Evolutionary conservation across 2,888 invertebrate genomes (phyloP), one percentile per base, ranked within the genome.

Genomic region (Empis livida): DNA sequence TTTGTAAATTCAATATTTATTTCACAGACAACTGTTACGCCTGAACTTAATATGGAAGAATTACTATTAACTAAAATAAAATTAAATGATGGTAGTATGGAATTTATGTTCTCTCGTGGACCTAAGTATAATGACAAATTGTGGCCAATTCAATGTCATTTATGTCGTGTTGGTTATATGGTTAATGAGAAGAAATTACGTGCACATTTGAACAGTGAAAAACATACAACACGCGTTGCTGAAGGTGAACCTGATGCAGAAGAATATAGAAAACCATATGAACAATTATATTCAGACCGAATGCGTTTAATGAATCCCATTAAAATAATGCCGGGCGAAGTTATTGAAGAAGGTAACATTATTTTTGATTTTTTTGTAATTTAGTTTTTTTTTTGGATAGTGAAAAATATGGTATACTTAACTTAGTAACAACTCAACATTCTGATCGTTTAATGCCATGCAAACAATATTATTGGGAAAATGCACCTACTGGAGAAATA

Each of bases 61-160:
- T 20, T 23, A 14, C 14, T 41, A 3, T 6, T 10, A 14, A 41
- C 20, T 9, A 49, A 51, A 43, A 43, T 48, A 3, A 49, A 45
- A 17, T 39, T 53, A 17, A 39, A 37, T 14, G 49, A 51, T 38
- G 53, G 35, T 5, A 23, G 37, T n/a, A 48, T 49, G 43, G 31
- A 13, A 16, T 41, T 42, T 39, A 15, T 51, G 2, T 53, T 49
- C 11, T 53, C 53, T 1, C 40, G 48, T 2, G 53, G 53, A 1
- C 53, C 53, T 10, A 52, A 52, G 39, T 50, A 50, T 30, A 44
- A 47, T 10, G 49, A 52, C 8, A 44, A 43, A 27, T 37, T 35
- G 5, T 52, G 52, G 52, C 52, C 52, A 13, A 35, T 52, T 1
- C 49, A 49, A 38, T 52, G 52, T 40, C 52, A 52, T 42, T 45